Evolutionary conservation across 1,140 invertebrate species (phyloP), one percentile per base, ranked within the genome.

Genomic region (Stegodyphus dumicola): DNA sequence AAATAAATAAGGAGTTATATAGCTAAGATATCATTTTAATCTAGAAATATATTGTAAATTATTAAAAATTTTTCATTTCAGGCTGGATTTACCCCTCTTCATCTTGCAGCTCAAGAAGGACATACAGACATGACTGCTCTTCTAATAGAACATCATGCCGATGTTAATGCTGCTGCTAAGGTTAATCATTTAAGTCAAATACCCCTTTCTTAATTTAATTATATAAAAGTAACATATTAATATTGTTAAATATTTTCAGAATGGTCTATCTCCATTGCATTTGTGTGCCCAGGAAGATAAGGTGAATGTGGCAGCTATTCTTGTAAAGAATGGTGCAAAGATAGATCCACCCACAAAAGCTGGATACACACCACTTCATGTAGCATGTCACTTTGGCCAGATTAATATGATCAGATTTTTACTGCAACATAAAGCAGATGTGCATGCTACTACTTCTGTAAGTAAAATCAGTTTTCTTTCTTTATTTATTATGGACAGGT

Each of bases 361-460:
- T 75, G 98, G 98, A 0, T 99, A 99, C 90, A 98, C 98, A n/a
- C 98, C 98, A 0, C 93, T 99, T 9, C 98, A 99, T 91, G 96
- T 99, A n/a, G 98, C 99, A n/a, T 95, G 96, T 85, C 98, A 99
- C 91, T 99, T 99, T 91, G 98, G 98, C 0, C 98, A 99, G 91
- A 93, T 95, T 5, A 98, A 98, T 89, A 99, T 99, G 98, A 96
- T 99, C 52, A 93, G 95, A 51, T 99, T 97, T 90, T 91, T 99
- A 65, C 91, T 99, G 48, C 95, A 97, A 88, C 94, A 97, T 85
- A 91, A 91, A 54, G 93, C 93, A 17, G 90, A 93, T 85, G 93
- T 93, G 11, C 81, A 94, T 93, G 87, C 94, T 92, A 15, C 94
- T 93, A 70, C 94, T 64, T 70, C 89, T 67, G 88, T 89, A 86